Base-by-base conservation (phyloP, 2,888 invertebrate species). In the Masnerella sp. region DNA sequence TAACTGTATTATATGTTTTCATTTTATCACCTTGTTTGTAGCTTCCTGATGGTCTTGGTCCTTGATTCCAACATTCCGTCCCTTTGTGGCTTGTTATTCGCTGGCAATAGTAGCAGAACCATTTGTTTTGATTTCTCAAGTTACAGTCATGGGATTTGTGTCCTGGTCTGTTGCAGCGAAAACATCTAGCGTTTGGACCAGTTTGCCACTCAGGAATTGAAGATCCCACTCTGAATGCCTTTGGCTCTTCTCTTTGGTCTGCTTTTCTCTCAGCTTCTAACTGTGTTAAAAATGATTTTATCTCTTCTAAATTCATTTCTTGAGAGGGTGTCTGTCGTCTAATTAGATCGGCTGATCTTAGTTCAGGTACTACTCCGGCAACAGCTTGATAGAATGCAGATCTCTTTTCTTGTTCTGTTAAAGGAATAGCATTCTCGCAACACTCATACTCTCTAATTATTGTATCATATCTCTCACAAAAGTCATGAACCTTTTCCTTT, bases 21-120 rank as follows among this genome's bases (percentile, higher is more conserved):
- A n/a, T n/a, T n/a, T n/a, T n/a, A n/a, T n/a, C n/a, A n/a, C n/a
- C n/a, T n/a, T n/a, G n/a, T n/a, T n/a, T n/a, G n/a, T n/a, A n/a
- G n/a, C n/a, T 25, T 25, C 25, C 25, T 25, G 4, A 25, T 7
- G 25, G 25, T 25, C 25, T 7, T 25, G 25, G 4, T 4, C 32
- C 25, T 32, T 32, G 32, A n/a, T n/a, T n/a, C 2, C n/a, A n/a
- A 32, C 32, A 32, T 5, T n/a, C 8, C 2, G 52, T 36, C 2
- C 72, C 64, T 25, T 69, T 73, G 34, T 73, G 69, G 9, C 8
- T 11, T 3, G 7, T 65, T 5, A 72, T 22, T 0, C 11, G 32
- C 47, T 77, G 56, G 45, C 76, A 72, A 0, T 36, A 25, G 42
- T 74, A 76, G 11, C 76, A 74, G 15, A 74, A 76, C 71, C 69